These are phyloP conservation scores for Aporophyla nigra DNA, from an alignment of 2,888 invertebrate genomes.

Conservation along the genomic window DNA sequence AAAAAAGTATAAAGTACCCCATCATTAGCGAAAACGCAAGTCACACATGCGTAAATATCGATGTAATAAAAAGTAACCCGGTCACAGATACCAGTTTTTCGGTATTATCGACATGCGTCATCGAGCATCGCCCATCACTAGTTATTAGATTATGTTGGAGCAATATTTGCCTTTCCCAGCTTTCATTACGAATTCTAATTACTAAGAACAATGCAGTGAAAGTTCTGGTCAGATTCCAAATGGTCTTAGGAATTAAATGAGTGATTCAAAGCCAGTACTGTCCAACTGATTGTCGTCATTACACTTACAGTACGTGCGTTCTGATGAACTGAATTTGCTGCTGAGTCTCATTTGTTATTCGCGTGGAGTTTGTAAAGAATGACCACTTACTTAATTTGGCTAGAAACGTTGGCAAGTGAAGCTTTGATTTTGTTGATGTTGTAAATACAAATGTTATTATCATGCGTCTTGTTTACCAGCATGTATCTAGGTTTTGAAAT, in stretches of 20 bases:
- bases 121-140: conserved; percentile 54
- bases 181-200: conserved; percentile 72
- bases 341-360: conserved; percentile 62
- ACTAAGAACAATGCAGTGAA: conserved; percentile 75
- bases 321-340: conserved; percentile 35
- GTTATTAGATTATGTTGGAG: conserved; percentile 55
- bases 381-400: conserved; percentile 53
- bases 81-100: conserved; percentile 51
- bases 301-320: conserved; percentile 30
- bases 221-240: conserved; percentile 66
- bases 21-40: conserved; percentile 56
- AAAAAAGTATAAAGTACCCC: conserved; percentile 35
- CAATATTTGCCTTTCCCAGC: conserved; percentile 63
- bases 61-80: conserved; percentile 56
- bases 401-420: conserved; percentile 57
- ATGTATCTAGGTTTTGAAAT: conserved; percentile 26
- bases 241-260: conserved; percentile 54
- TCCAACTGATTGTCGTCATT: conserved; percentile 46
- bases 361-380: conserved; percentile 46
- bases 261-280: conserved; percentile 45
- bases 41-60: conserved; percentile 54
- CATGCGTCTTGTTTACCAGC: conserved; percentile 6
- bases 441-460: conserved; percentile 46
- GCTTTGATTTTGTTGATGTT: conserved; percentile 50
- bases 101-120: conserved; percentile 50